Evolutionary conservation across 1,140 invertebrate genomes (phyloP).

Genomic region (Drosophila santomea): DNA sequence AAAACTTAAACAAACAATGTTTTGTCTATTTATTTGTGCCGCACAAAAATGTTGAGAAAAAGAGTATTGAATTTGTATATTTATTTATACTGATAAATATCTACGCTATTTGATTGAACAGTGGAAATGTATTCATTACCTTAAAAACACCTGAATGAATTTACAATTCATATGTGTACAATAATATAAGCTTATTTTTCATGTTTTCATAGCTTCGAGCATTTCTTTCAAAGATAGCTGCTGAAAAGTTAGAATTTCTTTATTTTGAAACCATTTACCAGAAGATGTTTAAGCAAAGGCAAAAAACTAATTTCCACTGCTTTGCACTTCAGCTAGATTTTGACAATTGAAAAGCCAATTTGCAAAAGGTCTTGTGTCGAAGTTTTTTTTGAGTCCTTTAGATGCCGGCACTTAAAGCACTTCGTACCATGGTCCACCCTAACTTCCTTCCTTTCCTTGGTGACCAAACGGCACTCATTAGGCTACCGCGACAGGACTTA

Average conservation of each 20-base stretch:
- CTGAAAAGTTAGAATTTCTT: background rate
- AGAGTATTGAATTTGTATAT: background rate
- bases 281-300: conserved; percentile 6
- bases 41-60: background rate
- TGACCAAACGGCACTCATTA: conserved; percentile 49
- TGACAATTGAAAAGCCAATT: conserved; percentile 43
- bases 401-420: conserved; percentile 29
- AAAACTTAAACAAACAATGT: no score
- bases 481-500: conserved; percentile 46
- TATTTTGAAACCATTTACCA: background rate
- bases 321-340: conserved; percentile 8
- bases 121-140: background rate
- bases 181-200: no score
- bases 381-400: background rate
- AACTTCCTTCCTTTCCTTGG: background rate
- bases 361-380: conserved; percentile 3
- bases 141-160: no score
- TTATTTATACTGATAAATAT: background rate
- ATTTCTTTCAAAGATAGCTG: background rate
- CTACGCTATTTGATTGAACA: background rate
- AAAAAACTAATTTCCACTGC: conserved; percentile 20
- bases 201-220: no score
- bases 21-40: no score
- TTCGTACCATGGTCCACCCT: conserved; percentile 2
- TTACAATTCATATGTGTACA: background rate